Conservation (phyloP, 2,113 vertebrate genomes). For the Corynorhinus townsendii region DNA sequence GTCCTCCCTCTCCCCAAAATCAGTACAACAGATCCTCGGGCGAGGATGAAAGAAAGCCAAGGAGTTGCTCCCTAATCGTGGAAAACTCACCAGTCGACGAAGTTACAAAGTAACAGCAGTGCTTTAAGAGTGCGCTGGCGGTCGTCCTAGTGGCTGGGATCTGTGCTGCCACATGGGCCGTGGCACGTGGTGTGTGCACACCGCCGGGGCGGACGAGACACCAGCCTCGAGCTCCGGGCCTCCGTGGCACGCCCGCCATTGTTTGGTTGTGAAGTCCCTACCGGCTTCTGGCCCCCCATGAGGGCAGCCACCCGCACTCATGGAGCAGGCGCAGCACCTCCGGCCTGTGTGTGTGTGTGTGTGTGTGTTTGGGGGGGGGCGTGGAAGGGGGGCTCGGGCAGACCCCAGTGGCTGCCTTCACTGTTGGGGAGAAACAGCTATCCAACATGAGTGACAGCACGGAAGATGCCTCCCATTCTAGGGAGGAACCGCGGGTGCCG, state of each 20-base stretch:
- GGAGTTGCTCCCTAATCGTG: neutral
- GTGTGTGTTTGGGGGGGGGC: fast-evolving
- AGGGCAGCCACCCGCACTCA: fast-evolving
- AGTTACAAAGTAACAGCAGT: neutral
- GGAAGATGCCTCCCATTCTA: neutral
- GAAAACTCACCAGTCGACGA: neutral
- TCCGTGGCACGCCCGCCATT: neutral
- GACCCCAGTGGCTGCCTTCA: neutral
- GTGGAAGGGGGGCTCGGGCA: neutral
- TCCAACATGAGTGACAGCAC: neutral
- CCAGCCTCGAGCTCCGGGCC: neutral
- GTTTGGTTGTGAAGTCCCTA: neutral
- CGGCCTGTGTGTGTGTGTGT: neutral
- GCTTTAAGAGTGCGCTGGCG: neutral
- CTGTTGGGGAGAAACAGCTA: neutral
- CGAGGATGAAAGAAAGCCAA: neutral
- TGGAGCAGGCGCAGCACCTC: neutral
- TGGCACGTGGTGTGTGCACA: fast-evolving
- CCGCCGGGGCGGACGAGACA: fast-evolving
- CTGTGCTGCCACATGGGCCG: neutral
- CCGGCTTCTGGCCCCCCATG: neutral
- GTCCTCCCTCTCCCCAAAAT: neutral
- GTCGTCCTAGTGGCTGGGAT: neutral
- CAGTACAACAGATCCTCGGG: neutral
- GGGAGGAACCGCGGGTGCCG: fast-evolving